Base-by-base conservation (phyloP, 2,888 invertebrate genomes). In the Dexiosoma caninum region DNA sequence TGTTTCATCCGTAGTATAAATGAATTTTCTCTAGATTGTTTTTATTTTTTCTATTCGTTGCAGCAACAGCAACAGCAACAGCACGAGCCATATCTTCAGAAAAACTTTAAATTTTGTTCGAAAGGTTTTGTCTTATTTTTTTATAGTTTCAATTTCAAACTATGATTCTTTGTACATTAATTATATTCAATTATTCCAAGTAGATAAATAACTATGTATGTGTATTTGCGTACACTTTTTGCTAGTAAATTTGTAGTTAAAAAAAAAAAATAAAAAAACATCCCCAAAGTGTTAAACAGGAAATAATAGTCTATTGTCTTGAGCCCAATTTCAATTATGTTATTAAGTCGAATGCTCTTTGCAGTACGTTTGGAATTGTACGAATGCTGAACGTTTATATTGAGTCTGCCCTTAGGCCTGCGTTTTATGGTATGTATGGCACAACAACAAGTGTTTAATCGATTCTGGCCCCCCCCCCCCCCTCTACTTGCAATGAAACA, bases 231-330 rank as follows among this genome's bases (percentile, higher is more conserved):
- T n/a, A 8, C n/a, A n/a, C n/a, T n/a, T n/a, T 2, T 2, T 37
- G n/a, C 35, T 21, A 84, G 87, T 87, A 30, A 32, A n/a, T 3
- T 5, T 27, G 27, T 5, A 30, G 12, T 12, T 7, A 42, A 4
- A 16, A 83, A 83, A 9, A 32, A 35, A 57, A 66, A 70, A 84
- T 83, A 12, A 53, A 35, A 57, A 66, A 77, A 84, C 84, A 85
- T 84, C 84, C 86, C 85, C 84, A 88, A 87, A 88, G 88, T 88
- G 88, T 88, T 88, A 88, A 88, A 88, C 88, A 88, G 88, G 88
- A 88, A 88, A 87, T 85, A 76, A 59, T 53, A 80, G 71, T 82
- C 64, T 57, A 71, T 78, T 78, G 70, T 78, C 64, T 78, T 78
- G 42, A 78, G 35, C 64, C 64, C 1, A 46, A 16, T 57, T 59